Evolutionary conservation across 2,113 vertebrate species (phyloP), one percentile per base, ranked within the genome.

Genomic region (Eidolon helvum): DNA sequence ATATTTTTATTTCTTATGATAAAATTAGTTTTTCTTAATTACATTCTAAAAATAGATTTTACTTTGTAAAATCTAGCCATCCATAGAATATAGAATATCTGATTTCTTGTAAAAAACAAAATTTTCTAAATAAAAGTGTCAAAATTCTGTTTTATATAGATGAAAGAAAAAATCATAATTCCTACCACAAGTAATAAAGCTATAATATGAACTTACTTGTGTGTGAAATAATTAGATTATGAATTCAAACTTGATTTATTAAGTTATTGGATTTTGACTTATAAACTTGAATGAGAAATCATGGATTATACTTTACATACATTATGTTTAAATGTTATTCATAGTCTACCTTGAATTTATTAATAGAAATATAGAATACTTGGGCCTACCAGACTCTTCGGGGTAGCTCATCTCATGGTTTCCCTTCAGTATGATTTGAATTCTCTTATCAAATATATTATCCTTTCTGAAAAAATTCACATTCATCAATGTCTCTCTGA

Each of bases 1-100:
- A 45, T 79, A 72, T 24, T 74, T 85, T 71, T 71, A 45, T 50
- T 1, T 21, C 72, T 80, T 59, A 53, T 68, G 48, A 87, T 74
- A 79, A 93, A 50, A 48, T 50, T 53, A 1, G 19, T 74, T 71
- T 83, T 4, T 45, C 80, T 16, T 40, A 74, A 61, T 80, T 95
- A 59, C 61, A 72, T 57, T 71, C 21, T 74, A 87, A 94, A 72
- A 87, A 53, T 89, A 92, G 18, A 57, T 90, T 91, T 91, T 91
- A 5, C 55, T 83, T 95, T 83, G 40, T 55, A 72, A 90, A 92
- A 74, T 83, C 11, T 53, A 68, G 63, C 24, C n/a, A 92, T 22
- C 16, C 48, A 65, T 2, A 50, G 80, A 63, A 74, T 90, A 65
- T 2, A 50, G 72, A 63, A 74, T 90, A 66, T 55, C 33, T 72